Conservation (phyloP, 2,113 vertebrate genomes). For the Coreoperca whiteheadi region DNA sequence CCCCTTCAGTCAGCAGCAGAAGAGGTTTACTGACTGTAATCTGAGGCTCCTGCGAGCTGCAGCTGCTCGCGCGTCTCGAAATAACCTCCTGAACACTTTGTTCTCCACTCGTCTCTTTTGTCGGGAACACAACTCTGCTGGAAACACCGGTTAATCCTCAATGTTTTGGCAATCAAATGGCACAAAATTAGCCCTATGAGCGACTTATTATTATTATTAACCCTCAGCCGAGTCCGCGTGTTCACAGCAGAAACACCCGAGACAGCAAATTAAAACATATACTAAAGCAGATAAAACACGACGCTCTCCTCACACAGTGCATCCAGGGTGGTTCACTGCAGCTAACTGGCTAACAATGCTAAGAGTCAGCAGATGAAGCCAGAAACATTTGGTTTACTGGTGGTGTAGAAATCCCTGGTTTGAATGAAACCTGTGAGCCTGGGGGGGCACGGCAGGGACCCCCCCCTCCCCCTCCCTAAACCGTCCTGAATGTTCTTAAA, state of each 20-base stretch:
- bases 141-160: background rate
- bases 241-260: slow-evolving; percentile 14
- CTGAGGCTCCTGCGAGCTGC: slow-evolving; percentile 12
- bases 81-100: slow-evolving; percentile 16
- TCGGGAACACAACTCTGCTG: background rate
- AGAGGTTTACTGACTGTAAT: background rate
- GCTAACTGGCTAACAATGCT: slow-evolving; percentile 6
- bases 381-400: slow-evolving; percentile 14
- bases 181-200: slow-evolving; percentile 35
- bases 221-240: background rate
- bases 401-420: slow-evolving; percentile 29
- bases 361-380: slow-evolving; percentile 27
- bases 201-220: background rate
- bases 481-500: background rate
- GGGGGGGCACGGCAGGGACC: too few species aligned
- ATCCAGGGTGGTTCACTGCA: background rate
- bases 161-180: slow-evolving; percentile 32
- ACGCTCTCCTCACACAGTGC: slow-evolving; percentile 4
- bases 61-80: slow-evolving; percentile 18
- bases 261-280: background rate
- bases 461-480: background rate
- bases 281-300: slow-evolving; percentile 6
- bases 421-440: background rate
- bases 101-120: background rate
- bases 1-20: background rate